Conservation (phyloP, 53 echinoderm and acorn worm species). For the Zoroaster sp. region DNA sequence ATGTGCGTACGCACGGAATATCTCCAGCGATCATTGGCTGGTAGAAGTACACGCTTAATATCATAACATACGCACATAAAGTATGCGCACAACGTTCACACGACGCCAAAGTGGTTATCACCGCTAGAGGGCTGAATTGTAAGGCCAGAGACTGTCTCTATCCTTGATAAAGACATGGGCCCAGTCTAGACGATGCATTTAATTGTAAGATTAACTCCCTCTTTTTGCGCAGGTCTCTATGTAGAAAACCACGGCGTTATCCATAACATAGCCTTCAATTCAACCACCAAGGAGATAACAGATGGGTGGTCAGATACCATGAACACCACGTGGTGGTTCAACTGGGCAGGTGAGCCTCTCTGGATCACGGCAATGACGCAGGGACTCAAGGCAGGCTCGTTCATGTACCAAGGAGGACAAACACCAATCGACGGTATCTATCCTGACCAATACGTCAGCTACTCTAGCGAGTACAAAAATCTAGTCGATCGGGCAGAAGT, state of each 20-base stretch:
- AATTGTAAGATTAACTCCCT: not conserved
- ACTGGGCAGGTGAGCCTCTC: slow-evolving; percentile 69
- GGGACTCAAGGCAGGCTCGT: slow-evolving; percentile 76
- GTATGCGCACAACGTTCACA: no score
- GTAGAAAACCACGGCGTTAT: slow-evolving; percentile 87
- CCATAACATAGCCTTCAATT: slow-evolving; percentile 69
- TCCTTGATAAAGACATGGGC: no score
- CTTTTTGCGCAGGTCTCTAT: slow-evolving; percentile 61
- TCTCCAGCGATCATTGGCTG: no score
- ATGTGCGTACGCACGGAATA: no score
- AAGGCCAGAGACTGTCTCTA: no score
- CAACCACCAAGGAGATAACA: slow-evolving; percentile 54
- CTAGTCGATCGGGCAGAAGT: slow-evolving; percentile 54
- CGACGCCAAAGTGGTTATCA: no score
- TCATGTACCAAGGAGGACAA: slow-evolving; percentile 87
- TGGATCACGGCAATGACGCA: slow-evolving; percentile 79
- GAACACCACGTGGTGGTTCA: slow-evolving; percentile 74
- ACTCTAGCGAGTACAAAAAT: slow-evolving; percentile 7
- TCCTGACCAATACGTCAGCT: not conserved
- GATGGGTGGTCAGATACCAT: slow-evolving; percentile 47
- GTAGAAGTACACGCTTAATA: no score
- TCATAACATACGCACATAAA: no score
- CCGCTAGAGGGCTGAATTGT: no score
- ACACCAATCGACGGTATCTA: slow-evolving; percentile 67
- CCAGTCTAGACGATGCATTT: no score